Evolutionary conservation across 2,888 invertebrate species (phyloP).

Genomic region (Himalopsyche kuldschensis): DNA sequence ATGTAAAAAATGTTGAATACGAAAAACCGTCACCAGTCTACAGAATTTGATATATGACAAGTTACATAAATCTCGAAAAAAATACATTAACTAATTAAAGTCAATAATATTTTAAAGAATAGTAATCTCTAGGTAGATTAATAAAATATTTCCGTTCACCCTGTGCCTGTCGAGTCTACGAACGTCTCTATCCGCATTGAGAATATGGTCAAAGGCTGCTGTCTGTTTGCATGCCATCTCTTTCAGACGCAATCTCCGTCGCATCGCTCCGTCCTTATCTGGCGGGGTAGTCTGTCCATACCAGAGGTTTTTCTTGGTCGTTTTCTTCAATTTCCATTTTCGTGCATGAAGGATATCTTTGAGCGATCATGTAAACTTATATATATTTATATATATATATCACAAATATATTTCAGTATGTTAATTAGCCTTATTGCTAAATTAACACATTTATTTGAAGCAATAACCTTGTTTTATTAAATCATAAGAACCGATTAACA

Average conservation of each 20-base stretch:
- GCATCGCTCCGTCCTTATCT: conserved; percentile 33
- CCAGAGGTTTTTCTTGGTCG: background rate
- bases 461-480: no score
- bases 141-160: background rate
- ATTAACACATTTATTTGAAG: no score
- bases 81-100: no score
- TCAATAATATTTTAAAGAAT: no score
- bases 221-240: conserved; percentile 23
- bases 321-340: conserved; percentile 7
- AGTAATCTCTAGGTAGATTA: background rate
- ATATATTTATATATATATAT: no score
- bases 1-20: no score
- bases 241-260: conserved; percentile 15
- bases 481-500: no score
- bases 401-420: no score
- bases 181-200: conserved; percentile 17
- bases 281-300: conserved; percentile 21
- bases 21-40: no score
- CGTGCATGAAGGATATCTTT: background rate
- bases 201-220: conserved; percentile 28
- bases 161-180: conserved; percentile 1
- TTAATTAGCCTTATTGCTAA: no score
- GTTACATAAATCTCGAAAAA: no score
- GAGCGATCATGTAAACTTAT: background rate
- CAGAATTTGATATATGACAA: no score